Evolutionary conservation across 2,113 vertebrate species (phyloP).

Genomic region (Rhinopomastus cyanomelas): DNA sequence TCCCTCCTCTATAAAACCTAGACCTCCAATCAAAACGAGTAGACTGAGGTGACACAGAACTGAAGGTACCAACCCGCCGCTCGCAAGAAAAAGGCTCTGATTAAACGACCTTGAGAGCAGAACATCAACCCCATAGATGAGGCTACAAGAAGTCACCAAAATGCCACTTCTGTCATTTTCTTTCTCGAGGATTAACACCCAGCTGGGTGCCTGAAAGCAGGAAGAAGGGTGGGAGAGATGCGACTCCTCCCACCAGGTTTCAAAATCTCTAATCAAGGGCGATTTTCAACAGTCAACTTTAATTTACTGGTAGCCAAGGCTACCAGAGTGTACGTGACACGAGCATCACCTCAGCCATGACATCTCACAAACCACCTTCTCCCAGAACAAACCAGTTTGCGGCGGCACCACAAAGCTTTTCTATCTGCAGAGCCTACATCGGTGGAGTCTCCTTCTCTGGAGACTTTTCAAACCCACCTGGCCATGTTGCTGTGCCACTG

Average conservation of each 20-base stretch:
- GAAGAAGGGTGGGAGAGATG: neutral
- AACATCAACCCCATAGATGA: neutral
- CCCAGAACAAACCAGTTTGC: neutral
- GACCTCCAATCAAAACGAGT: neutral
- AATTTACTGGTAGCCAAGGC: neutral
- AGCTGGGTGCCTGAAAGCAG: neutral
- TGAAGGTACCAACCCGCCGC: neutral
- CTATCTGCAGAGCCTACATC: fast-evolving
- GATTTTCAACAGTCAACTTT: neutral
- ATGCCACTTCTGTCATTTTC: neutral
- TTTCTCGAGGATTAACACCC: neutral
- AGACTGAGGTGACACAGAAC: neutral
- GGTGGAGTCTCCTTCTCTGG: too few species aligned
- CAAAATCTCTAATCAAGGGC: neutral
- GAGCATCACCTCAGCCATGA: fast-evolving
- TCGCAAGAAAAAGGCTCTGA: neutral
- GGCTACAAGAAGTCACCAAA: neutral
- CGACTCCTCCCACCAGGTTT: neutral
- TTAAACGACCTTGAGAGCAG: neutral
- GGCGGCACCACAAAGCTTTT: neutral
- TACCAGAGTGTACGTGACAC: fast-evolving
- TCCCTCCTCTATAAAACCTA: neutral
- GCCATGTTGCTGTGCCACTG: too few species aligned
- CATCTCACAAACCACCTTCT: neutral
- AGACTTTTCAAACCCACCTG: too few species aligned